Percentiles rank a stretch among this genome's conserved stretches.
phyloP scores from a whole-genome alignment of 2,888 invertebrate species.

The Augochlorella aurata region DNA sequence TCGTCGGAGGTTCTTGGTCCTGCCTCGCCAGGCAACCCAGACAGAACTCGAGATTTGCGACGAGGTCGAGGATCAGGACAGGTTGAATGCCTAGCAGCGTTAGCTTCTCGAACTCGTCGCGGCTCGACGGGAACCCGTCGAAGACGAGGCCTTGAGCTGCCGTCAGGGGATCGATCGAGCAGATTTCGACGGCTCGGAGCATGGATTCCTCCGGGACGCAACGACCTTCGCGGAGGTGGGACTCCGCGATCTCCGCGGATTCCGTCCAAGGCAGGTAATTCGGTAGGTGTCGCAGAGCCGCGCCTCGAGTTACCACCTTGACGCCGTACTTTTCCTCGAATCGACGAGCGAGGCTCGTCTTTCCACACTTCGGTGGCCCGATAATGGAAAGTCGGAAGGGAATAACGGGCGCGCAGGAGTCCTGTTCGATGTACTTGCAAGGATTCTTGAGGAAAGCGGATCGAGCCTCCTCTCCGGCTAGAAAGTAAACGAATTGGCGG shows the following conservation, averaged over 20 bases:
- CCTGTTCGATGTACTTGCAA: conserved; percentile 83
- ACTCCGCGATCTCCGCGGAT: conserved; percentile 82
- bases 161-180: conserved; percentile 82
- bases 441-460: conserved; percentile 84
- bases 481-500: conserved; percentile 85
- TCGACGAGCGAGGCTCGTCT: conserved; percentile 84
- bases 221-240: conserved; percentile 81
- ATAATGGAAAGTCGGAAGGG: conserved; percentile 84
- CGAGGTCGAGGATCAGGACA: conserved; percentile 84
- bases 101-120: conserved; percentile 83
- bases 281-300: conserved; percentile 83
- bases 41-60: conserved; percentile 79
- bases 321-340: conserved; percentile 84
- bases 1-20: conserved; percentile 76
- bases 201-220: conserved; percentile 82
- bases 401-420: conserved; percentile 81
- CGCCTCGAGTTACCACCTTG: conserved; percentile 84
- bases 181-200: conserved; percentile 83
- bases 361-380: conserved; percentile 86
- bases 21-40: conserved; percentile 80
- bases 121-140: conserved; percentile 85
- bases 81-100: conserved; percentile 84
- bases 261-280: conserved; percentile 83
- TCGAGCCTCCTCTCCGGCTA: conserved; percentile 82
- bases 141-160: conserved; percentile 85